Evolutionary conservation across 2,888 invertebrate species (phyloP), one percentile per base, ranked within the genome.

Genomic region (Dicyrtoma fusca): DNA sequence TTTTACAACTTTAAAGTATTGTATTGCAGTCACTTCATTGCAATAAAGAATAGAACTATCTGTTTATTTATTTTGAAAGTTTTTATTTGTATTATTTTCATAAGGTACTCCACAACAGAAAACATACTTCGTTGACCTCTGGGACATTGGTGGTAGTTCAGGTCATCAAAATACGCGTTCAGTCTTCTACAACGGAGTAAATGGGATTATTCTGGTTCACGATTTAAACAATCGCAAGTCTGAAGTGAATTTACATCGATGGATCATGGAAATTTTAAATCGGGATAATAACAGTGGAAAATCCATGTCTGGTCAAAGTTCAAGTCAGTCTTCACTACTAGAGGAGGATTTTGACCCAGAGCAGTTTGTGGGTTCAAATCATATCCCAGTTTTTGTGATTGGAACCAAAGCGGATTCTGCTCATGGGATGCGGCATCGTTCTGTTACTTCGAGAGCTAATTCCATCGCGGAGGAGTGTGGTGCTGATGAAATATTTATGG

Each of bases 171-270:
- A 94, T 83, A 92, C 95, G n/a, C 87, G 97, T 82, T 89, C 91
- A 75, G 94, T 97, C 1, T 98, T 98, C 84, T 97, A 97, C 84
- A 91, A 92, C 82, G 92, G 94, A 42, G 92, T 93, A 72, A 92
- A 97, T 86, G 99, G 97, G 74, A 91, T 97, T 45, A 94, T 99
- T 81, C 86, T 99, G 75, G 97, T 98, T 1, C 97, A 99, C 83
- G 99, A 99, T 86, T 86, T 98, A 81, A 95, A 95, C 5, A 99
- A 99, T 84, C 88, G 94, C 77, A 97, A 97, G 84, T 97, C 97
- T 69, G 95, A 97, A 83, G 89, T 92, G 74, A 97, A 97, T 85
- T 86, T 98, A 74, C 89, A 92, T 76, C 92, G 93, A 84, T 98
- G 97, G 97, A 85, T 98, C 1, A 89, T 91, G 55, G 97, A 98